Conservation (phyloP, 2,113 vertebrate genomes). For the Nycticorax nycticorax region DNA sequence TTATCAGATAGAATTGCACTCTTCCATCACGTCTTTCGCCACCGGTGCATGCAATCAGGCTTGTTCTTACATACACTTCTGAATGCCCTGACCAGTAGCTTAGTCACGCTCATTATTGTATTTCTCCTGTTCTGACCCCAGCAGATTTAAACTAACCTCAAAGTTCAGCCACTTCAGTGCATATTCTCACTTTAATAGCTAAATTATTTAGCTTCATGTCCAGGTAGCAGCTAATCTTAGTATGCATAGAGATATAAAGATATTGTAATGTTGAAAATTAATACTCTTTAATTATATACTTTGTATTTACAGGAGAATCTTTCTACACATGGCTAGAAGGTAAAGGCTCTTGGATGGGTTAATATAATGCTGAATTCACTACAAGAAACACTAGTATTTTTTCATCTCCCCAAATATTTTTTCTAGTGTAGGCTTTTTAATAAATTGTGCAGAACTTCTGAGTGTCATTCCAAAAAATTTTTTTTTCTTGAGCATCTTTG, state of each 20-base stretch:
- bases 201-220: neutral
- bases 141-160: neutral
- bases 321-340: constrained; percentile 98
- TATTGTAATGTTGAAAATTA: neutral
- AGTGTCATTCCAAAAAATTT: neutral
- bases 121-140: neutral
- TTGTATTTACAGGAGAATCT: constrained; percentile 82
- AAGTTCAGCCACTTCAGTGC: neutral
- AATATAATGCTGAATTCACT: neutral
- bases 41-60: neutral
- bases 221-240: neutral
- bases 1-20: neutral
- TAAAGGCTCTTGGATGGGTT: constrained; percentile 54
- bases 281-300: neutral
- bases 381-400: neutral
- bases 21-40: fast-evolving
- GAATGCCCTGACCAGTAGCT: neutral
- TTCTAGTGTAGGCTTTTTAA: neutral
- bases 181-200: neutral
- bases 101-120: neutral
- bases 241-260: neutral
- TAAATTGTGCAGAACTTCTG: neutral
- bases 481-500: neutral
- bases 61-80: neutral
- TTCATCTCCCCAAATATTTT: neutral